These are phyloP conservation scores for Scortum barcoo DNA, from an alignment of 2,113 vertebrate species.

Conservation along the genomic window DNA sequence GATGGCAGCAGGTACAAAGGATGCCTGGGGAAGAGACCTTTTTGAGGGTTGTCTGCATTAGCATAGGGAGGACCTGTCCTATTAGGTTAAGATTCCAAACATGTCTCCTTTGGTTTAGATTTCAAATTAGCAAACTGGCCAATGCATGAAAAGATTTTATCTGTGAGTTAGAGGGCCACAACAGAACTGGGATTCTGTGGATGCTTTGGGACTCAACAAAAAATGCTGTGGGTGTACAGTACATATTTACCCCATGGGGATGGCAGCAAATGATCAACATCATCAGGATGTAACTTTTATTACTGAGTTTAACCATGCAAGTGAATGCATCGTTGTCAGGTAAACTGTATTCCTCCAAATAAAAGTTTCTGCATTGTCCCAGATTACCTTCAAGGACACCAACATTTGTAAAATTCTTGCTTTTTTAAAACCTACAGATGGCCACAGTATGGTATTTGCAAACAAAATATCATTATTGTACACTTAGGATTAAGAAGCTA, in stretches of 20 bases:
- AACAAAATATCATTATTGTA: no score
- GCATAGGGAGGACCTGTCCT: constrained; percentile 38
- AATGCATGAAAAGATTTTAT: constrained; percentile 15
- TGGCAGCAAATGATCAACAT: neutral
- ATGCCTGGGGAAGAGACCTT: constrained; percentile 62
- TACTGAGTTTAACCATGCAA: neutral
- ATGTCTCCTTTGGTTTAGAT: constrained; percentile 38
- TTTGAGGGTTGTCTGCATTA: constrained; percentile 37
- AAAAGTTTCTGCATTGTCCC: neutral
- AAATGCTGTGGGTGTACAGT: neutral
- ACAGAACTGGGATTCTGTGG: neutral
- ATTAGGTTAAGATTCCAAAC: constrained; percentile 49
- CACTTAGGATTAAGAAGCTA: no score
- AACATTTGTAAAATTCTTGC: no score
- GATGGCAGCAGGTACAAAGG: constrained; percentile 76
- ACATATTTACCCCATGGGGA: neutral
- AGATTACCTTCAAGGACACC: no score
- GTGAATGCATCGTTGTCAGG: neutral
- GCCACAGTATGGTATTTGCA: no score
- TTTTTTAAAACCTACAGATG: no score
- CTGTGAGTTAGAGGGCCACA: neutral
- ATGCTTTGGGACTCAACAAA: neutral
- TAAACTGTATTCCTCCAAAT: neutral
- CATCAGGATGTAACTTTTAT: neutral
- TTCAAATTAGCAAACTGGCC: constrained; percentile 32